These are phyloP conservation scores for Petroica traversi DNA, from an alignment of 2,113 vertebrate species.

Conservation along the genomic window DNA sequence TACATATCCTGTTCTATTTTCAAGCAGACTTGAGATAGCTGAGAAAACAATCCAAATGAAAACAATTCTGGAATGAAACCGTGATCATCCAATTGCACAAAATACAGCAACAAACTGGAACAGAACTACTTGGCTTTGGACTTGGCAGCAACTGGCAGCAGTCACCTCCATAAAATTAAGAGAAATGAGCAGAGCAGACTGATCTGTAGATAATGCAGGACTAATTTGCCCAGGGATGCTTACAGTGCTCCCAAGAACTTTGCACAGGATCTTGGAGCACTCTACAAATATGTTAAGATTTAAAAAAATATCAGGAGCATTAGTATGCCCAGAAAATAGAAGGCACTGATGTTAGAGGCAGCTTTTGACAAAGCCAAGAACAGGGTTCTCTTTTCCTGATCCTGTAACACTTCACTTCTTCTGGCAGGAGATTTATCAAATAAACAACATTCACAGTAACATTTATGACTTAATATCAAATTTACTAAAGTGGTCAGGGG, in stretches of 20 bases:
- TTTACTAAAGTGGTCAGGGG: background rate
- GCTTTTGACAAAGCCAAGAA: background rate
- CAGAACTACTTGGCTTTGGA: background rate
- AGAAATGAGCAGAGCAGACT: background rate
- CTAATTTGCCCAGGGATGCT: background rate
- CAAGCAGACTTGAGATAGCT: background rate
- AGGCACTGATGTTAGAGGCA: background rate
- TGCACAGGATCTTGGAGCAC: background rate
- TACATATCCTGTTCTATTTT: background rate
- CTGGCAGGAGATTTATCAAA: background rate
- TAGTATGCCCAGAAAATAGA: background rate
- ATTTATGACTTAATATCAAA: constrained; percentile 28
- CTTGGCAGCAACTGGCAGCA: background rate
- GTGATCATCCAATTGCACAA: background rate
- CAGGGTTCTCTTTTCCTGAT: background rate
- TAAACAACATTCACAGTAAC: background rate
- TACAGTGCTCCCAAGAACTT: background rate
- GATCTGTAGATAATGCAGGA: background rate
- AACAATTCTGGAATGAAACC: background rate
- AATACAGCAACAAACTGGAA: background rate
- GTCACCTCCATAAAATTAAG: background rate
- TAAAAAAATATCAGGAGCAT: background rate
- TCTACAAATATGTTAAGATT: background rate
- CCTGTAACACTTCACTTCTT: background rate
- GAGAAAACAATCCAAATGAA: background rate